Percentiles rank a stretch among this genome's conserved stretches.
Conservation (phyloP, 2,888 invertebrate species). For the Synergus laeviventris region DNA sequence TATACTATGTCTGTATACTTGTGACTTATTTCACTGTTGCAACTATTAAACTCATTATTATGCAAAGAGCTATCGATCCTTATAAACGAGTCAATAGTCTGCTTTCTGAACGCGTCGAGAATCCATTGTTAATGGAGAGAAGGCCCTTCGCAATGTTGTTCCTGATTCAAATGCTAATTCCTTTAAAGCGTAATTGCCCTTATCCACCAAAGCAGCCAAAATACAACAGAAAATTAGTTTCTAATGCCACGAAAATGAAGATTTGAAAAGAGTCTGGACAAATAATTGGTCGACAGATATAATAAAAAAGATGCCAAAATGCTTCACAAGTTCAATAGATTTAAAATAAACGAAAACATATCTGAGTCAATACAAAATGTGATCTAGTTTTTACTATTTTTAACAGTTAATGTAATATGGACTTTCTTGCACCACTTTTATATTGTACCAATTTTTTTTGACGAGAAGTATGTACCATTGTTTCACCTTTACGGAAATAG, state of each 20-base stretch:
- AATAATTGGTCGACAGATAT: background rate
- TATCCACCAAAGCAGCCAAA: background rate
- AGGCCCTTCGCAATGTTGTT: slow-evolving; percentile 12
- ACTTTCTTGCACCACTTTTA: background rate
- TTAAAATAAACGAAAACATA: too few relatives aligned
- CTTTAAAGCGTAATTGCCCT: slow-evolving; percentile 10
- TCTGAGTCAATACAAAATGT: too few relatives aligned
- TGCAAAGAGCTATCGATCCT: slow-evolving; percentile 34
- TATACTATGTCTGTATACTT: background rate
- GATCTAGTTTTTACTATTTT: background rate
- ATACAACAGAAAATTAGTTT: background rate
- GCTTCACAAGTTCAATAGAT: background rate
- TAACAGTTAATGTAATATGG: background rate
- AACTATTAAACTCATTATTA: slow-evolving; percentile 38
- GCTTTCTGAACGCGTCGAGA: slow-evolving; percentile 24
- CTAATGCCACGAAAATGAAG: background rate
- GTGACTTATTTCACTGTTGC: slow-evolving; percentile 30
- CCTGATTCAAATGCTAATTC: slow-evolving; percentile 33
- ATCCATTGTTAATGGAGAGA: slow-evolving; percentile 10
- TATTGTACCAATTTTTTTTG: background rate
- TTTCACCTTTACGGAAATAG: background rate
- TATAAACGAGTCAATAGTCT: slow-evolving; percentile 40
- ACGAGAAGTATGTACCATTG: background rate
- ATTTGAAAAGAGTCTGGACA: background rate
- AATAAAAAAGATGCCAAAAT: background rate